Conservation (phyloP, 2,113 vertebrate genomes). For the Notiomystis cincta region DNA sequence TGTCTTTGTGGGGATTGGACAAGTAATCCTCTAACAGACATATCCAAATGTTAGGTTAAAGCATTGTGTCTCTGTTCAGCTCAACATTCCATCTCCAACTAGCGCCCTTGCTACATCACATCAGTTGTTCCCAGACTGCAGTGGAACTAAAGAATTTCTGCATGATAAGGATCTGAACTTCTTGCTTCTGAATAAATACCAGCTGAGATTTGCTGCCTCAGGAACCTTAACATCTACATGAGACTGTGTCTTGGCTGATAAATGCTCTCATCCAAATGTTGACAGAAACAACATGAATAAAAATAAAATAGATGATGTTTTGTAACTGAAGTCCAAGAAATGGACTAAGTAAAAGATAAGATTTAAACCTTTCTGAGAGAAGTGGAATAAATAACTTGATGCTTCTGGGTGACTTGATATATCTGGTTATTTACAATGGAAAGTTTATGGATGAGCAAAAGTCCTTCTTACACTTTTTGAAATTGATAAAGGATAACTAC, state of each 20-base stretch:
- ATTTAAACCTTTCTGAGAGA: background rate
- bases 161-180: background rate
- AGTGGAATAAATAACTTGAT: background rate
- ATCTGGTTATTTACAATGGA: background rate
- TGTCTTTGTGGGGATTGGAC: background rate
- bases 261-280: background rate
- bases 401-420: background rate
- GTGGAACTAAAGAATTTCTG: background rate
- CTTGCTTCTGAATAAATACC: background rate
- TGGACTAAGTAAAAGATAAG: background rate
- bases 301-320: background rate
- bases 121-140: background rate
- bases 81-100: background rate
- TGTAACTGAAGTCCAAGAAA: background rate
- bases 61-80: background rate
- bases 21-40: background rate
- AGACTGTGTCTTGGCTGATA: too few relatives aligned
- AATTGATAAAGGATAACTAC: background rate
- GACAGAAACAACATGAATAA: background rate
- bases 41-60: background rate
- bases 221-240: background rate
- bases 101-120: background rate
- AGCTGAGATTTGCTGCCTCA: background rate
- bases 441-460: background rate
- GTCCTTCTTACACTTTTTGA: background rate